A percentile compares a stretch with the other conserved stretches of the same genome.
phyloP scores from a whole-genome alignment of 2,113 vertebrate genomes.

The Pluvialis apricaria region DNA sequence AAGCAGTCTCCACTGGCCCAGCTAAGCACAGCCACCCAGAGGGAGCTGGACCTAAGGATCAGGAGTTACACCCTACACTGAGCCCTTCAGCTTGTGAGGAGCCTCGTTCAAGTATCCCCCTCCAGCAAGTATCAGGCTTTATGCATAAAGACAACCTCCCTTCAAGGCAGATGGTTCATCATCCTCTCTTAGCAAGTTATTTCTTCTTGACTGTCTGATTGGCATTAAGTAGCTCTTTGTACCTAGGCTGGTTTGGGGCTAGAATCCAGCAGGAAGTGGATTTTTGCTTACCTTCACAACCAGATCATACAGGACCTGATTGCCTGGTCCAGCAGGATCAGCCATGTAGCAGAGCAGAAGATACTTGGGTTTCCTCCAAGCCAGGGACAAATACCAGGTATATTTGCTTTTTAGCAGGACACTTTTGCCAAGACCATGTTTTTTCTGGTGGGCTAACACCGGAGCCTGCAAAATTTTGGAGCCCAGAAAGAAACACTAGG shows the following conservation, averaged over 20 bases:
- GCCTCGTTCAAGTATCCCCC: not conserved
- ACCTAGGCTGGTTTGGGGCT: not conserved
- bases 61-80: not conserved
- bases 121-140: not conserved
- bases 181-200: not conserved
- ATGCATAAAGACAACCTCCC: not conserved
- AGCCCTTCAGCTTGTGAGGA: not conserved
- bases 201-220: not conserved
- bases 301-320: not conserved
- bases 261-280: not conserved
- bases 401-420: not conserved
- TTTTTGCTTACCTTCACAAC: not conserved
- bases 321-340: not conserved
- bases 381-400: not conserved
- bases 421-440: not conserved
- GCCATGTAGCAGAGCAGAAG: not conserved
- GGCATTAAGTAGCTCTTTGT: not conserved
- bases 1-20: not conserved
- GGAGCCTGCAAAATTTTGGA: not conserved
- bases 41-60: not conserved
- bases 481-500: slow-evolving; percentile 12
- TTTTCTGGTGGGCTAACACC: not conserved
- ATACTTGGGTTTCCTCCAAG: not conserved
- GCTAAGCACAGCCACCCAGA: not conserved
- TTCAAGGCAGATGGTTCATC: not conserved